Evolutionary conservation across 2,888 invertebrate genomes (phyloP).

Genomic region (Neocrepidodera transversa): DNA sequence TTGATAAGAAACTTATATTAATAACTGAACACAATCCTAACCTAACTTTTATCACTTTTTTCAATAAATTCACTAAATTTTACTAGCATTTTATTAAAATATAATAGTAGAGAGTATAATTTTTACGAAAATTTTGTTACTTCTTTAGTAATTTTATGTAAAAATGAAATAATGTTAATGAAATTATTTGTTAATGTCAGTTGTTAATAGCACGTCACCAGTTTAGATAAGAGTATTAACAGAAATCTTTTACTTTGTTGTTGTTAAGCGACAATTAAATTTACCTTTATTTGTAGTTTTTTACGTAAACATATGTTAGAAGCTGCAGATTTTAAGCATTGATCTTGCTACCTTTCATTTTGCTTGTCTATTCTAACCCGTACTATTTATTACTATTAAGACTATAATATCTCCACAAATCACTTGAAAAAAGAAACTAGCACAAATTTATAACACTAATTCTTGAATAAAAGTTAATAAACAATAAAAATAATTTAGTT

Average conservation of each 20-base stretch:
- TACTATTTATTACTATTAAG: too few species aligned
- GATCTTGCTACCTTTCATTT: conserved; percentile 40
- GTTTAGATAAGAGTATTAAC: background rate
- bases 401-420: background rate
- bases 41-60: conserved; percentile 33
- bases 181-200: conserved; percentile 2
- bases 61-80: background rate
- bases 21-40: conserved; percentile 23
- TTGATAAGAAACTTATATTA: conserved; percentile 27
- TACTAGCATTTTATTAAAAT: background rate
- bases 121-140: too few species aligned
- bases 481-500: conserved; percentile 14
- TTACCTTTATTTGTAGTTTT: conserved; percentile 28
- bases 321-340: conserved; percentile 37
- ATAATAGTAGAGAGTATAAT: background rate
- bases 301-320: conserved; percentile 38
- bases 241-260: background rate
- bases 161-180: too few species aligned
- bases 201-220: conserved; percentile 11
- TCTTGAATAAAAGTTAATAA: conserved; percentile 4
- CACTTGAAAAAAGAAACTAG: conserved; percentile 7
- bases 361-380: conserved; percentile 18
- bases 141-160: too few species aligned
- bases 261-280: background rate
- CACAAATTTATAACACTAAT: conserved; percentile 15